phyloP scores from a whole-genome alignment of 2,888 invertebrate species.

The Epistrophe eligans region DNA sequence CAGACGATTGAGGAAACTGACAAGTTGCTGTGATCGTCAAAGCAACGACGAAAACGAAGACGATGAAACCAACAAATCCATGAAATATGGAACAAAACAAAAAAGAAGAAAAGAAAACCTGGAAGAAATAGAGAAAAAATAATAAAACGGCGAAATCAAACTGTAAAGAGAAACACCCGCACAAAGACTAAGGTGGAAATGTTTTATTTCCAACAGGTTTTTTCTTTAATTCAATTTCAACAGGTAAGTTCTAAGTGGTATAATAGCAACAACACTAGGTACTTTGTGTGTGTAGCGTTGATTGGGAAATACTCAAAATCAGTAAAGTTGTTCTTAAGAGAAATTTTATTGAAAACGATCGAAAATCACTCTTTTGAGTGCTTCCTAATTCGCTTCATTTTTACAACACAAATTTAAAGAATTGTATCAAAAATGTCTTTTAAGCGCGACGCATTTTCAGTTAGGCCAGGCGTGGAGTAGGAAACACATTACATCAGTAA shows the following conservation, averaged over 20 bases:
- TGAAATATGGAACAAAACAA: constrained; percentile 69
- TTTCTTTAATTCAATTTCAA: constrained; percentile 27
- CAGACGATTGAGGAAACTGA: constrained; percentile 64
- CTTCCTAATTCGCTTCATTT: constrained; percentile 32
- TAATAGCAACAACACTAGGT: no score
- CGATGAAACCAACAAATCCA: constrained; percentile 44
- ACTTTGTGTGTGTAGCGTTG: no score
- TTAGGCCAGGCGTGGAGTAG: neutral
- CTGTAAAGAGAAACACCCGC: constrained; percentile 72
- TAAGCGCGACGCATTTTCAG: constrained; percentile 11
- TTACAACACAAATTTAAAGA: neutral
- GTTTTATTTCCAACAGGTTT: constrained; percentile 15
- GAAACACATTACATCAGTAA: neutral
- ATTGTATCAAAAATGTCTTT: neutral
- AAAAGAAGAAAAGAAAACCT: constrained; percentile 63
- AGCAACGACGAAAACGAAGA: constrained; percentile 43
- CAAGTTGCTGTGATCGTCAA: constrained; percentile 56
- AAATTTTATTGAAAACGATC: constrained; percentile 3
- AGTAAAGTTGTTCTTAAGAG: constrained; percentile 16
- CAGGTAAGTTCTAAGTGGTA: constrained; percentile 47
- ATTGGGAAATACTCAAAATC: neutral
- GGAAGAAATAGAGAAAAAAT: constrained; percentile 20
- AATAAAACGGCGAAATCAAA: constrained; percentile 61
- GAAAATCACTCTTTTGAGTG: constrained; percentile 7
- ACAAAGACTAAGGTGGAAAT: constrained; percentile 15